A percentile compares a stretch with the other conserved stretches of the same genome.
Conservation (phyloP, 2,113 vertebrate species). For the Parus major region DNA sequence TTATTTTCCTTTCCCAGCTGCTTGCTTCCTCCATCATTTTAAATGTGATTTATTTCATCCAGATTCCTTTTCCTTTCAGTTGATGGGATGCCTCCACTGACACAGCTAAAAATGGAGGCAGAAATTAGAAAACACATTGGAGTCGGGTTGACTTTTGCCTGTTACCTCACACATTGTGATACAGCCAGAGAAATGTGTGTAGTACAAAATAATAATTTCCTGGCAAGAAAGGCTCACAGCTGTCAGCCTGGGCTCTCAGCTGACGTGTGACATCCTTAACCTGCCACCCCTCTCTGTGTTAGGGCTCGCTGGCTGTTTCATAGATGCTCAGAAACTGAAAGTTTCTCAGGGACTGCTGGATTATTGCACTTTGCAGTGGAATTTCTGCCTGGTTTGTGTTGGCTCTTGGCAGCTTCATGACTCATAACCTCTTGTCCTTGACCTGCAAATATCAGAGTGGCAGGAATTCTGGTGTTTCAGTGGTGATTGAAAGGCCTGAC, state of each 20-base stretch:
- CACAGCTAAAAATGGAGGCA: neutral
- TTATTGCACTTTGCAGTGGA: neutral
- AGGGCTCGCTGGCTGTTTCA: neutral
- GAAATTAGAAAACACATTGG: neutral
- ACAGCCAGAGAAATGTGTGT: neutral
- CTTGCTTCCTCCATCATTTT: neutral
- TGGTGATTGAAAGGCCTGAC: neutral
- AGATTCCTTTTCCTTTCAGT: neutral
- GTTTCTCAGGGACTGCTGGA: neutral
- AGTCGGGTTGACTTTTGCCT: neutral
- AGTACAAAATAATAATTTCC: neutral
- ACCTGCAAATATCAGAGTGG: neutral
- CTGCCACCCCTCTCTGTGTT: neutral
- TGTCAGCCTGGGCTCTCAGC: neutral
- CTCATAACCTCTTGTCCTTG: neutral
- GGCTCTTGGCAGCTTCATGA: neutral
- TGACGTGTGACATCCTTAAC: neutral
- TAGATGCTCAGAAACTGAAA: rapidly evolving
- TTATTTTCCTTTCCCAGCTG: neutral
- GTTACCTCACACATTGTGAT: neutral
- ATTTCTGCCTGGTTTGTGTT: neutral
- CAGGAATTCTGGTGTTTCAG: neutral
- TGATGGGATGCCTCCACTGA: neutral
- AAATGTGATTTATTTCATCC: neutral
- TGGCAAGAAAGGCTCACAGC: neutral